phyloP scores from a whole-genome alignment of 2,113 vertebrate genomes.

The Geococcyx californianus region DNA sequence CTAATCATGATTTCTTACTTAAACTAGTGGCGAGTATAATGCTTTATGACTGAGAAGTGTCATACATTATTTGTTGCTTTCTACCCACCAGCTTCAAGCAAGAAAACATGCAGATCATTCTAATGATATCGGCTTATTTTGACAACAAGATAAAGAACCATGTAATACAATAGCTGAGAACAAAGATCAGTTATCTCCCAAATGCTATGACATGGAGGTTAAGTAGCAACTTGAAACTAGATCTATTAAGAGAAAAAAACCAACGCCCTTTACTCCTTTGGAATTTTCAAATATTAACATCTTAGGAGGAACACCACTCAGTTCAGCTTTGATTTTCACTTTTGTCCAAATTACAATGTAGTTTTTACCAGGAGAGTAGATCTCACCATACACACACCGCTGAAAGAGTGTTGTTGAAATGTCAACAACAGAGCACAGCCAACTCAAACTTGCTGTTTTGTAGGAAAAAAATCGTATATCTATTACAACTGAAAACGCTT shows the following conservation, averaged over 20 bases:
- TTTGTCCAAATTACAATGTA: neutral
- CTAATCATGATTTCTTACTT: neutral
- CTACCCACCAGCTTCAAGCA: neutral
- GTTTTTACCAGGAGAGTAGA: neutral
- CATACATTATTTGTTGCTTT: neutral
- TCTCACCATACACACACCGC: neutral
- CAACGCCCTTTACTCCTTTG: neutral
- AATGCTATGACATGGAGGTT: neutral
- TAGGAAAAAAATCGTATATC: neutral
- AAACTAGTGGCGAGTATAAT: neutral
- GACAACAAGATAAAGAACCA: neutral
- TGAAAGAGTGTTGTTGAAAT: neutral
- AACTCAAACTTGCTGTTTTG: neutral
- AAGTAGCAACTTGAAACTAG: neutral
- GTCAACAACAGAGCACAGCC: neutral
- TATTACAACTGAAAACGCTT: neutral
- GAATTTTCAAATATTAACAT: neutral
- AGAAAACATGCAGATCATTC: neutral
- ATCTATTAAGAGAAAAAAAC: neutral
- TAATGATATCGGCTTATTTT: neutral
- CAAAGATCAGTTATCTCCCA: neutral
- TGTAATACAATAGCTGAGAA: rapidly evolving
- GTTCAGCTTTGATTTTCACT: neutral
- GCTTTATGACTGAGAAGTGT: neutral
- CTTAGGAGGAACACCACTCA: neutral